Percentiles rank a stretch among this genome's conserved stretches.
Evolutionary conservation across 2,113 vertebrate genomes (phyloP).

Genomic region (Centropristis striata): DNA sequence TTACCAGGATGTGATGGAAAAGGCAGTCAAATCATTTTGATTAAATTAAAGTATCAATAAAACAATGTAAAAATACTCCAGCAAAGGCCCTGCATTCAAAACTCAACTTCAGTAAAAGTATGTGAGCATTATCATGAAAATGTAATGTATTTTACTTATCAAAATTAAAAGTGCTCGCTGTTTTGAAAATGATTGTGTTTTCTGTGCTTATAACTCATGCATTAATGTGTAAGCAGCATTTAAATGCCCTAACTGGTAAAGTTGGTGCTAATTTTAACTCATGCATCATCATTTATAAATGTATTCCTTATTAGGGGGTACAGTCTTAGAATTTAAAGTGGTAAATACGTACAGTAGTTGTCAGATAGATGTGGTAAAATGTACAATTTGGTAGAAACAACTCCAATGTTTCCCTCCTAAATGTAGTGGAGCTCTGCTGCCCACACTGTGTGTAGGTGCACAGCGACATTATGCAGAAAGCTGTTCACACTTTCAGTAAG

Average conservation of each 20-base stretch:
- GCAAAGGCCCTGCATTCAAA: neutral
- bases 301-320: neutral
- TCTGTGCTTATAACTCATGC: neutral
- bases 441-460: constrained; percentile 25
- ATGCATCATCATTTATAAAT: neutral
- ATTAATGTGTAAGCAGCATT: neutral
- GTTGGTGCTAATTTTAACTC: neutral
- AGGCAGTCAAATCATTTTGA: no score
- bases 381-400: neutral
- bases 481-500: neutral
- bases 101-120: neutral
- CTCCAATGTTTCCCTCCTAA: neutral
- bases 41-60: neutral
- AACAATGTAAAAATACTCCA: neutral
- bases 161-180: neutral
- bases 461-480: constrained; percentile 3
- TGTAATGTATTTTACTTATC: no score
- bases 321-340: neutral
- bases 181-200: neutral
- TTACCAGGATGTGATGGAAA: no score
- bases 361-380: neutral
- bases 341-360: neutral
- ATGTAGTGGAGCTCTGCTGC: neutral
- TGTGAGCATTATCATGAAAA: neutral
- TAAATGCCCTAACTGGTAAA: neutral